phyloP scores from a whole-genome alignment of 2,113 vertebrate genomes.

The Microtus ochrogaster region DNA sequence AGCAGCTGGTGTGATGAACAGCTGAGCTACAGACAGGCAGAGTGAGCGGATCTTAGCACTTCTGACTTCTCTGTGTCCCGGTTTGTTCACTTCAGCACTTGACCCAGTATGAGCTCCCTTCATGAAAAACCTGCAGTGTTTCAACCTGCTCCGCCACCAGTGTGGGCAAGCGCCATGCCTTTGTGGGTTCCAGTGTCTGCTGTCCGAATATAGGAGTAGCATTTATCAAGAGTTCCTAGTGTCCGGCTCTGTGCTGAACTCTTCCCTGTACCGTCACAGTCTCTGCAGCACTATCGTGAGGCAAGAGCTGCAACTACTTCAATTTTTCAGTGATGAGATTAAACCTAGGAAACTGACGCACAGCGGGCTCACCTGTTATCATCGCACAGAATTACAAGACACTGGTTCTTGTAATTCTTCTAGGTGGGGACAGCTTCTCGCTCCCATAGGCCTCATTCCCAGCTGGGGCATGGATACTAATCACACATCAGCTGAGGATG shows the following conservation, averaged over 20 bases:
- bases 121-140: not conserved
- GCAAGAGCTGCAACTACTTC: not conserved
- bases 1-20: conserved; percentile 60
- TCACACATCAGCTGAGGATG: not conserved
- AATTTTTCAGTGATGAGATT: not conserved
- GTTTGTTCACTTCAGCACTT: not conserved
- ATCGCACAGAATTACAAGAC: not conserved
- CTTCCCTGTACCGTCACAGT: not conserved
- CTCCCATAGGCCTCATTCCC: not conserved
- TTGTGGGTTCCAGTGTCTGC: not conserved
- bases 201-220: not conserved
- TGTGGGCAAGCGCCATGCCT: not conserved
- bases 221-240: not conserved
- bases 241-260: not conserved
- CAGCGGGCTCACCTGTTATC: accelerated
- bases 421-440: accelerated
- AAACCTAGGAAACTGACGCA: not conserved
- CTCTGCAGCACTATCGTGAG: not conserved
- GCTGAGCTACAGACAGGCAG: conserved; percentile 74
- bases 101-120: not conserved
- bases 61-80: conserved; percentile 68
- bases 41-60: conserved; percentile 67
- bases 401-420: not conserved
- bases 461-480: accelerated
- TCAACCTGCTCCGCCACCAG: not conserved